A percentile compares a stretch with the other conserved stretches of the same genome.
Evolutionary conservation across 2,797 vertebrate genomes (phyloP).

Genomic region (Pangasius macronema): DNA sequence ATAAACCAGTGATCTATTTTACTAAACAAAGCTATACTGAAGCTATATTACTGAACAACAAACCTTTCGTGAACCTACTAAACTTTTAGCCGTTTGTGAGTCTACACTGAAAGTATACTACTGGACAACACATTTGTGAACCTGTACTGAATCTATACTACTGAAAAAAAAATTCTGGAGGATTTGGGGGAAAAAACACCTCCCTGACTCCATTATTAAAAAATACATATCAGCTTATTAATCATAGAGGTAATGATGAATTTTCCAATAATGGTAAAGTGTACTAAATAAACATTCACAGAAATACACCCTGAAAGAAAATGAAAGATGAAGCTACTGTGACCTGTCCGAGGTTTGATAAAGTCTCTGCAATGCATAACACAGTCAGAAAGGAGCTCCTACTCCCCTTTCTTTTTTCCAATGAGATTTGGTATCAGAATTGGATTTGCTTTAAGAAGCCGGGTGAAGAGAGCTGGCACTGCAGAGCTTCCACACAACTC

Average conservation of each 20-base stretch:
- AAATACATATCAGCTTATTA: conserved; percentile 23
- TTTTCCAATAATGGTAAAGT: conserved; percentile 35
- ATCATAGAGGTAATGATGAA: conserved; percentile 27
- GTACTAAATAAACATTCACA: conserved; percentile 28
- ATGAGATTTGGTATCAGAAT: background rate
- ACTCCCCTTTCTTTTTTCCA: background rate
- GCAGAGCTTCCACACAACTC: background rate
- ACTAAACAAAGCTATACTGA: background rate
- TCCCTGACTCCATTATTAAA: background rate
- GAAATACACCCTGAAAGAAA: background rate
- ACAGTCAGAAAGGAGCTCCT: background rate
- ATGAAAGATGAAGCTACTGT: background rate
- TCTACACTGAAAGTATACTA: background rate
- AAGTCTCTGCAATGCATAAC: conserved; percentile 4
- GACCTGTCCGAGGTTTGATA: background rate
- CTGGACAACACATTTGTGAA: background rate
- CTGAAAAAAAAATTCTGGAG: background rate
- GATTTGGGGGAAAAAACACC: background rate
- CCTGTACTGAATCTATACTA: background rate
- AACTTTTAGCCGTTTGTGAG: background rate
- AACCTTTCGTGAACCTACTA: background rate
- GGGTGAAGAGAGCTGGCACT: background rate
- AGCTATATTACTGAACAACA: background rate
- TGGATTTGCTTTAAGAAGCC: conserved; percentile 34
- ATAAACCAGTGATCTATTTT: background rate